These are phyloP conservation scores for Pristionchus exspectatus DNA, from an alignment of 2,888 invertebrate genomes.

Conservation along the genomic window DNA sequence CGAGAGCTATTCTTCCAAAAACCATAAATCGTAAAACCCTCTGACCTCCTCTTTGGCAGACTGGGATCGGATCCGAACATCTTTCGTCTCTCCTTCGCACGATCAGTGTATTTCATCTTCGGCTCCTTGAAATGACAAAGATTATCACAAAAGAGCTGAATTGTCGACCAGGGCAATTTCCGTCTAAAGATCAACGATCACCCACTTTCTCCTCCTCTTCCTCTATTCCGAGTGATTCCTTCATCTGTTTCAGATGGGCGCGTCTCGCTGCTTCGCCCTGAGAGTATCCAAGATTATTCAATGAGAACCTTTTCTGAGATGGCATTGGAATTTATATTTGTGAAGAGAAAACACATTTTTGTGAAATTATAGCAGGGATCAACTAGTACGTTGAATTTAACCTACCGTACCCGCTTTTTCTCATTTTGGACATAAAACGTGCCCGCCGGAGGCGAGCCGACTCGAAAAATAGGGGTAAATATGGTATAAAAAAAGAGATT, in stretches of 20 bases:
- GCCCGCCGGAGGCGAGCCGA: too few species aligned
- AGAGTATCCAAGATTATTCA: not conserved
- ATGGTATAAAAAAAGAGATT: too few species aligned
- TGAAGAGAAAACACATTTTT: too few species aligned
- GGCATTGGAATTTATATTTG: too few species aligned
- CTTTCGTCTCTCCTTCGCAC: slow-evolving; percentile 63
- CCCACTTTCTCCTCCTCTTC: slow-evolving; percentile 65
- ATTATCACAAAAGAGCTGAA: not conserved
- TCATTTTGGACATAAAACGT: too few species aligned
- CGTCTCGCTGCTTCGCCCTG: slow-evolving; percentile 79
- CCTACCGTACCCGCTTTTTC: too few species aligned
- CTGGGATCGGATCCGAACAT: slow-evolving; percentile 61
- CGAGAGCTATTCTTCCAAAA: not conserved
- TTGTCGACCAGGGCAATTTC: not conserved
- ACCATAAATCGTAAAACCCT: too few species aligned
- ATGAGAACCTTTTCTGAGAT: not conserved
- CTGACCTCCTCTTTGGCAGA: slow-evolving; percentile 26
- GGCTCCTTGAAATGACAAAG: not conserved
- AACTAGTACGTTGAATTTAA: too few species aligned
- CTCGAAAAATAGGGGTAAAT: too few species aligned
- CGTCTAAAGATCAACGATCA: not conserved
- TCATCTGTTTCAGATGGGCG: slow-evolving; percentile 85
- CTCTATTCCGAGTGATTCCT: slow-evolving; percentile 85
- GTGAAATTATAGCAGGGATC: too few species aligned
- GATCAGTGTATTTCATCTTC: slow-evolving; percentile 59